A percentile compares a stretch with the other conserved stretches of the same genome.
These are phyloP conservation scores for Oscheius sp. DNA, from an alignment of 1,140 invertebrate genomes.

Conservation along the genomic window DNA sequence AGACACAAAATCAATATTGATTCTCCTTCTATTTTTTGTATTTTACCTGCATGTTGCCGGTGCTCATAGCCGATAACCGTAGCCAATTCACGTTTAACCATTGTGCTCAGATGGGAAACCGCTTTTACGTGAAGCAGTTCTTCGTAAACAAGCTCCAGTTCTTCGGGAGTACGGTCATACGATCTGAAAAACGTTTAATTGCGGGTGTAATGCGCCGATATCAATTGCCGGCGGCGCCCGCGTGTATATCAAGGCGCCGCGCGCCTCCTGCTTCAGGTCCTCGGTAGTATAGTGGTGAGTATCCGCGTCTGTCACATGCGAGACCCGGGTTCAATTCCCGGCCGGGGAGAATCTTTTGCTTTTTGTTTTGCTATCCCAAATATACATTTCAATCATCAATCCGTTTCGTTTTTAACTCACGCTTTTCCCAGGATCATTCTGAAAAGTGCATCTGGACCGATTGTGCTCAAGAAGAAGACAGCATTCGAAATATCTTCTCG, in stretches of 20 bases:
- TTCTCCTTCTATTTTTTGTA: not conserved
- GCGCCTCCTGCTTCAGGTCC: too few species aligned
- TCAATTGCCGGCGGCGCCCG: not conserved
- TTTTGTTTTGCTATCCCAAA: not conserved
- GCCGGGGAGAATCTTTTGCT: too few species aligned
- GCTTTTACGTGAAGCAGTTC: conserved; percentile 80
- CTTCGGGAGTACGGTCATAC: conserved; percentile 74
- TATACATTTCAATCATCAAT: too few species aligned
- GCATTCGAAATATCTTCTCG: conserved; percentile 71
- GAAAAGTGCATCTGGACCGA: conserved; percentile 74
- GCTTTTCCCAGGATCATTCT: conserved; percentile 77
- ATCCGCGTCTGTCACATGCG: conserved; percentile 49
- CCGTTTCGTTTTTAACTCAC: too few species aligned
- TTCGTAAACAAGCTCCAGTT: conserved; percentile 80
- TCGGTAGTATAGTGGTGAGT: conserved; percentile 53
- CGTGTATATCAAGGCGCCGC: not conserved
- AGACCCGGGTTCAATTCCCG: not conserved
- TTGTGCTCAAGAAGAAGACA: conserved; percentile 70
- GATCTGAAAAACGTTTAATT: conserved; percentile 66
- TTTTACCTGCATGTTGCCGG: conserved; percentile 70
- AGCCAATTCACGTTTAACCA: conserved; percentile 78
- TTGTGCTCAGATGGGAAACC: conserved; percentile 76
- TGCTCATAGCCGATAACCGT: conserved; percentile 78
- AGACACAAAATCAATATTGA: too few species aligned
- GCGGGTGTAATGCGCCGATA: not conserved